These are phyloP conservation scores for Trachurus trachurus DNA, from an alignment of 2,797 vertebrate species.

Conservation along the genomic window DNA sequence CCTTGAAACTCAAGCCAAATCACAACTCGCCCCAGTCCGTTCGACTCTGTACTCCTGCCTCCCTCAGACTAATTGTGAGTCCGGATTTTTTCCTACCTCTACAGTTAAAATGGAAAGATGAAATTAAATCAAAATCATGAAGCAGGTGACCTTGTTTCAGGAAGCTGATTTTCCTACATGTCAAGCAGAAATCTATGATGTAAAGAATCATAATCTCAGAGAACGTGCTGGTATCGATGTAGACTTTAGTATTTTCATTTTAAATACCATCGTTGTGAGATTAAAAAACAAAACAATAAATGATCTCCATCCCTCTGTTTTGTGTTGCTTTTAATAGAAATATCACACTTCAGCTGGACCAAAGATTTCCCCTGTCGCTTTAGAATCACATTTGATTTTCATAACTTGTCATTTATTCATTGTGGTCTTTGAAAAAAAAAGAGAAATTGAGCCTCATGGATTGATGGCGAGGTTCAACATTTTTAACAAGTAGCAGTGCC, in stretches of 20 bases:
- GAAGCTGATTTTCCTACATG: slow-evolving; percentile 31
- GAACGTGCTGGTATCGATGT: not conserved
- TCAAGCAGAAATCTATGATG: not conserved
- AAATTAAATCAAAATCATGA: slow-evolving; percentile 70
- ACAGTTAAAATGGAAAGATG: slow-evolving; percentile 37
- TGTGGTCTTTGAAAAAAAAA: slow-evolving; percentile 11
- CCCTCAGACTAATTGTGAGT: slow-evolving; percentile 77
- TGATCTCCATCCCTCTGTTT: not conserved
- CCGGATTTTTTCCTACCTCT: slow-evolving; percentile 48
- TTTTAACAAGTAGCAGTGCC: slow-evolving; percentile 21
- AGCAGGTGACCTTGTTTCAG: slow-evolving; percentile 54
- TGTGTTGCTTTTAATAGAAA: slow-evolving; percentile 16
- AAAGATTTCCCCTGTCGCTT: not conserved
- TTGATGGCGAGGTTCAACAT: slow-evolving; percentile 30
- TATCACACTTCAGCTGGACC: slow-evolving; percentile 11
- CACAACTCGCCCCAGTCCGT: slow-evolving; percentile 76
- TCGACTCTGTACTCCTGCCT: slow-evolving; percentile 70
- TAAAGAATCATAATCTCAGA: not conserved
- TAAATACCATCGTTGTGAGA: not conserved
- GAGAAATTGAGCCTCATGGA: slow-evolving; percentile 4
- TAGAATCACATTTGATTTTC: slow-evolving; percentile 17
- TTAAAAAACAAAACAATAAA: slow-evolving; percentile 5
- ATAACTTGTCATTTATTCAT: slow-evolving; percentile 17
- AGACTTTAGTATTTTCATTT: slow-evolving; percentile 9
- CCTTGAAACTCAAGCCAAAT: slow-evolving; percentile 86